Percentiles rank a stretch among this genome's conserved stretches.
Conservation (phyloP, 2,888 invertebrate genomes). For the Eristalis arbustorum region DNA sequence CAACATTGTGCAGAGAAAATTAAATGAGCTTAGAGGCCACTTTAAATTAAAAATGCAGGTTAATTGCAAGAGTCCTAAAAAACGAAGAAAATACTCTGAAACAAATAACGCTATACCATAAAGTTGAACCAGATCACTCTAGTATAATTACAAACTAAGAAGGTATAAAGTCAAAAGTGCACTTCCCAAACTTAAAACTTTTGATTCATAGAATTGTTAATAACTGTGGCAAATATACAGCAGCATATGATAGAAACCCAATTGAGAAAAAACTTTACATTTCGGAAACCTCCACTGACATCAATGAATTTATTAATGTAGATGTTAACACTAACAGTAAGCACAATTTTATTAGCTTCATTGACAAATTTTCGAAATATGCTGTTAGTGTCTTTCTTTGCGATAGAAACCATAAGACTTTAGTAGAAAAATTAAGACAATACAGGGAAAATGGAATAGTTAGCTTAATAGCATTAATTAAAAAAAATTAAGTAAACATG, state of each 20-base stretch:
- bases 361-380: slow-evolving; percentile 51
- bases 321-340: not conserved
- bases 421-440: not conserved
- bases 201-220: not conserved
- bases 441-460: slow-evolving; percentile 44
- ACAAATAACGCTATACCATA: not conserved
- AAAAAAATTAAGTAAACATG: too few species aligned
- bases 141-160: not conserved
- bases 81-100: too few species aligned
- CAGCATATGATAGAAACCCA: not conserved
- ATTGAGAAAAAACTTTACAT: not conserved
- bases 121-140: not conserved
- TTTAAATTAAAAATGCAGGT: too few species aligned
- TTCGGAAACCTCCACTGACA: not conserved
- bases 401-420: not conserved
- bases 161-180: not conserved
- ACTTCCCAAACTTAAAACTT: not conserved
- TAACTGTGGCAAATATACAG: not conserved
- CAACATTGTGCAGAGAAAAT: too few species aligned
- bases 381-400: not conserved
- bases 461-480: slow-evolving; percentile 55
- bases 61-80: too few species aligned
- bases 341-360: slow-evolving; percentile 35
- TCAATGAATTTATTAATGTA: not conserved
- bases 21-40: too few species aligned